Evolutionary conservation across 2,113 vertebrate genomes (phyloP).

Genomic region (Galeopterus variegatus): DNA sequence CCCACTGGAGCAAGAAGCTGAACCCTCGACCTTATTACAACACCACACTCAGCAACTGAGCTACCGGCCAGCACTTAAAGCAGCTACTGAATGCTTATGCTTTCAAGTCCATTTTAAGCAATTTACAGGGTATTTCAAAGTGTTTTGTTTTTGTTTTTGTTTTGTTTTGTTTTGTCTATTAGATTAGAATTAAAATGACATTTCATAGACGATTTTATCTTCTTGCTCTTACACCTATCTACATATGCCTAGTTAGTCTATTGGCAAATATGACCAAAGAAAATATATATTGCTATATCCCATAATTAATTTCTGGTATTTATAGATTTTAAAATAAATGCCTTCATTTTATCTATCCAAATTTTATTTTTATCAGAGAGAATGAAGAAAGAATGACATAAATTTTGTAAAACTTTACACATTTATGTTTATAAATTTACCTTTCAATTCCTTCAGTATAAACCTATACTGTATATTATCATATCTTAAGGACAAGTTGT

Average conservation of each 20-base stretch:
- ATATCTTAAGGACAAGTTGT: not conserved
- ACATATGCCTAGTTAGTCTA: not conserved
- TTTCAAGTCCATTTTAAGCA: not conserved
- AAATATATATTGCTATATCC: not conserved
- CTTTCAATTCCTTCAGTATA: conserved; percentile 8
- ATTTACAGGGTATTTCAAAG: not conserved
- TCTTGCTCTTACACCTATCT: not conserved
- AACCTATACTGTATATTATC: not conserved
- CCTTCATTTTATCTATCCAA: not conserved
- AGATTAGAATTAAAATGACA: not conserved
- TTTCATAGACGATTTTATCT: not conserved
- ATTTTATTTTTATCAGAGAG: not conserved
- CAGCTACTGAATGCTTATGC: not conserved
- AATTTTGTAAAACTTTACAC: not conserved
- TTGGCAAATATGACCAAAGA: not conserved
- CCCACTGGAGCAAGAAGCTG: no score
- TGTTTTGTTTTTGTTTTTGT: not conserved
- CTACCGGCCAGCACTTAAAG: no score
- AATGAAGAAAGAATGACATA: not conserved
- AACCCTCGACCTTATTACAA: no score
- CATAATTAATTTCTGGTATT: not conserved
- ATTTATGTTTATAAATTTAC: not conserved
- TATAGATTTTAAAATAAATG: not conserved
- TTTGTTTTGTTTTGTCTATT: not conserved
- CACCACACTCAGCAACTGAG: no score